Conservation (phyloP, 35 echinoderm and acorn worm genomes). For the Apostichopus parvimensis region DNA sequence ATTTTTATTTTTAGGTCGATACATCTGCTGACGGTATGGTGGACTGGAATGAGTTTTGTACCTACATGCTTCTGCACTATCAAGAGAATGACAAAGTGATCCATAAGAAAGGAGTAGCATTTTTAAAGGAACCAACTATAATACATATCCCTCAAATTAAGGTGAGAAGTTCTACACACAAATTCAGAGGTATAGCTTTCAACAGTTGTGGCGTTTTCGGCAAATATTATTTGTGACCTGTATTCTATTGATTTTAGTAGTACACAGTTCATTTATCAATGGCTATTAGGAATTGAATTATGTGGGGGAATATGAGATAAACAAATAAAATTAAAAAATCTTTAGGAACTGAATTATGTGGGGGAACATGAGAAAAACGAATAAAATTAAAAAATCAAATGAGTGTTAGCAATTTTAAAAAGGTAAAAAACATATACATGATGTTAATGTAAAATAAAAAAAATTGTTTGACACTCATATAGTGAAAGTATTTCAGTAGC, state of each 20-base stretch:
- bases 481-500: no score
- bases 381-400: no score
- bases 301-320: background rate
- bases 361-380: no score
- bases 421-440: no score
- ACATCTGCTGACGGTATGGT: slow-evolving; percentile 98
- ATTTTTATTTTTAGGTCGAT: slow-evolving; percentile 82
- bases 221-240: background rate
- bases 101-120: slow-evolving; percentile 59
- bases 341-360: background rate
- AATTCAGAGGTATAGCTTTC: background rate
- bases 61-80: slow-evolving; percentile 93
- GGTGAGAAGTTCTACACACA: slow-evolving; percentile 25
- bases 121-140: slow-evolving; percentile 70
- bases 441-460: no score
- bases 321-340: no score
- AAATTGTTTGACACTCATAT: no score
- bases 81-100: slow-evolving; percentile 83
- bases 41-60: slow-evolving; percentile 98
- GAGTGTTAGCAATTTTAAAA: no score
- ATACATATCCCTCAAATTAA: slow-evolving; percentile 84
- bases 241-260: background rate
- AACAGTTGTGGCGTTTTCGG: background rate
- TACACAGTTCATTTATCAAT: no score
- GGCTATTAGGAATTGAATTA: background rate